Base-by-base conservation (phyloP, 1,140 invertebrate genomes). In the Microplitis mediator region DNA sequence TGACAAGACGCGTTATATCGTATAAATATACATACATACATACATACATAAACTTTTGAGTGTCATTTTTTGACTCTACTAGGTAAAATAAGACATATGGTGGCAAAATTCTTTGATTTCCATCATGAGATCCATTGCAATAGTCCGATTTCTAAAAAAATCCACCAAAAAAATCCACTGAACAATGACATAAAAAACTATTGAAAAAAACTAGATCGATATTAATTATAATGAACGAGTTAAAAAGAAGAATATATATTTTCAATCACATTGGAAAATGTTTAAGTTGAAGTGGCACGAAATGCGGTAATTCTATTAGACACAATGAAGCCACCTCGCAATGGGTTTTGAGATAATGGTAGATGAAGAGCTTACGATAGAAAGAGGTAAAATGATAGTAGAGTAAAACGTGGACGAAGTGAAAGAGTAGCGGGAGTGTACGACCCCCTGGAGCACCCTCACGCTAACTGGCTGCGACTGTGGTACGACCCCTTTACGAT, bases 391-490 rank as follows among this genome's bases (percentile, higher is more conserved):
- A 63, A 50, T 61, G 66, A 64, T 34, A 74, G 36, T 36, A 71
- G 74, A 69, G 69, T 67, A 76, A 74, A 67, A 67, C 69, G 63
- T 31, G 60, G 58, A 50, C 64, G 56, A 69, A 36, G 34, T 75
- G 64, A 78, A 70, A 74, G 76, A 77, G 77, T 71, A 66, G 76
- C 45, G 76, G 80, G 79, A 77, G 78, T 82, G 79, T 86, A 87
- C 86, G 84, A 81, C 85, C 85, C 86, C 85, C 86, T 84, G 84
- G 86, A 85, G 86, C 84, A 84, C 85, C 85, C 86, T 87, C 84
- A 86, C 82, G 81, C 86, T 87, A 87, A 87, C 86, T 87, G 85
- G 85, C 82, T 86, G 81, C 84, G 82, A 85, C 84, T 85, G 79
- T 58, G 77, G 75, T 80, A 76, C 77, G 81, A 82, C 85, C 85